Evolutionary conservation across 2,113 vertebrate genomes (phyloP), one percentile per base, ranked within the genome.

Genomic region (Potamarius usumacintae): DNA sequence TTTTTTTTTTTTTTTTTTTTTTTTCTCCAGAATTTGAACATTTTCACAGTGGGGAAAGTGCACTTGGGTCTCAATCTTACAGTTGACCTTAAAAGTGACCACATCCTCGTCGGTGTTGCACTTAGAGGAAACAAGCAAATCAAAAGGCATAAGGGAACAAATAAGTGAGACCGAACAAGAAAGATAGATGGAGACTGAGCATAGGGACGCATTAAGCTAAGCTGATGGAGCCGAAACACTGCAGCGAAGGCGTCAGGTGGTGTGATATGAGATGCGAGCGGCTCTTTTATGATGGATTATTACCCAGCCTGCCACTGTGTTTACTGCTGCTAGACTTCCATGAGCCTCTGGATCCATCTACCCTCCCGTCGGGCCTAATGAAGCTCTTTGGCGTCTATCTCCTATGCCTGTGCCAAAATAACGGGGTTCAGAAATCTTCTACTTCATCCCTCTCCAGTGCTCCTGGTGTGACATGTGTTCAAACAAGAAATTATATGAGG

Each of bases 351-450:
- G 92, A 90, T 92, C 91, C 87, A 72, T 88, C 67, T 89, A 90
- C 90, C 91, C 90, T 89, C 91, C 92, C 91, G 88, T 92, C 2
- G 85, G 92, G 85, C 92, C 91, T 92, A 93, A 93, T 93, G 90
- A 93, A 93, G 92, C 92, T 91, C 91, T 93, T 91, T 95, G 94
- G 94, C 93, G 88, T 90, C 91, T 92, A 91, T 90, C 89, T 92
- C 84, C 87, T 83, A 76, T 67, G 87, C 82, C 87, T 82, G 76
- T 88, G 92, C 92, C 93, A 94, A 91, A 90, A 92, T 76, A 91
- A 88, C 89, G 60, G 20, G 25, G 82, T 91, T 92, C 88, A 86
- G 83, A 90, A 92, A 87, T 89, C 90, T 92, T 84, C 90, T 85
- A 53, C 90, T 92, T 90, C 89, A 92, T 93, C 88, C 85, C 78